These are phyloP conservation scores for Gallinago jamesoni DNA, from an alignment of 2,113 vertebrate species.

Conservation along the genomic window DNA sequence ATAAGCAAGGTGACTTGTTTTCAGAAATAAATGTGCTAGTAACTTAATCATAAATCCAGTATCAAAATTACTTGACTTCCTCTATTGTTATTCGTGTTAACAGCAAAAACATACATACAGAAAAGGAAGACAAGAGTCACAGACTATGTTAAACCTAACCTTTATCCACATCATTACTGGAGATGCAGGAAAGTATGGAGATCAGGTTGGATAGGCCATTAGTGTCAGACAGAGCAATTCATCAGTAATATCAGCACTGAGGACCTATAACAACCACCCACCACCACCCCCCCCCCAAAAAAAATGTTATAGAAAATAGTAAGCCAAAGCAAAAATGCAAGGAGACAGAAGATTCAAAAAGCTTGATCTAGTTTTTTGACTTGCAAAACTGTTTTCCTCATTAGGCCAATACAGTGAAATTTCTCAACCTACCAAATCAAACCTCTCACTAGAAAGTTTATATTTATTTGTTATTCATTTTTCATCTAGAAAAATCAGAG, in stretches of 20 bases:
- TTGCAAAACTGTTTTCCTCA: background rate
- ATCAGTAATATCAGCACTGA: background rate
- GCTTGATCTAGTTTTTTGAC: background rate
- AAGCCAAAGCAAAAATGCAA: background rate
- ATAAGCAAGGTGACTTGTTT: background rate
- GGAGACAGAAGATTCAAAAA: background rate
- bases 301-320: background rate
- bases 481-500: background rate
- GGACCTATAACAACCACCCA: background rate
- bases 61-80: background rate
- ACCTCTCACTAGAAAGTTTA: background rate
- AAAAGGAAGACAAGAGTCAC: background rate
- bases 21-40: background rate
- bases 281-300: no score
- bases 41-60: background rate
- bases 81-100: background rate
- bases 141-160: background rate
- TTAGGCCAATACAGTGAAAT: background rate
- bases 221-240: background rate
- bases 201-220: background rate
- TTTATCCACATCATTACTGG: background rate
- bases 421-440: background rate
- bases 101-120: background rate
- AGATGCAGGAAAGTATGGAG: background rate
- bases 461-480: background rate